Evolutionary conservation across 2,888 invertebrate genomes (phyloP), one percentile per base, ranked within the genome.

Genomic region (Leptinotarsa tumamoca): DNA sequence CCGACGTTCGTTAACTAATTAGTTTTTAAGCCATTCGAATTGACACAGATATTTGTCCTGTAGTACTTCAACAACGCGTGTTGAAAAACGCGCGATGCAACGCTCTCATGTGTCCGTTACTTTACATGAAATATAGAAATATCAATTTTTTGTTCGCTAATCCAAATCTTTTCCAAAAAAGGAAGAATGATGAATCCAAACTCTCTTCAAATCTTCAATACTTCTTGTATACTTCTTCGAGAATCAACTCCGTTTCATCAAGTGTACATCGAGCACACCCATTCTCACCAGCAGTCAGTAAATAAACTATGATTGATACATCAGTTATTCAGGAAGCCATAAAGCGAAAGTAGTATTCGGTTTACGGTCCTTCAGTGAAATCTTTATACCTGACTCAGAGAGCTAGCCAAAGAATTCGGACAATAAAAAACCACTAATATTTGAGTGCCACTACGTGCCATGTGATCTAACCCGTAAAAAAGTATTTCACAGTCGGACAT

Each of bases 371-470:
- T 23, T 18, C 43, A 27, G 63, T 33, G 18, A 63, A 63, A 63
- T 63, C 27, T 33, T 63, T 43, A 63, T n/a, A 43, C 17, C 43
- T 27, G 63, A 63, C 15, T 63, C 43, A 33, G 63, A 63, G 33
- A 27, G 27, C 63, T 33, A 43, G 63, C 43, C n/a, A 10, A 63
- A 63, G 63, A 63, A 63, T 33, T 63, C 63, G 63, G 43, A 63
- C 63, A 43, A 33, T 63, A 63, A 63, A 63, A 63, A 63, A 63
- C 63, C 63, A 63, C 63, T 43, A 63, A 63, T 63, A 63, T 63
- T 43, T 63, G 13, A 63, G 63, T 63, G 63, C 33, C 27, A 63
- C 43, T 63, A 63, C 43, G 63, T 63, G 63, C 33, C 27, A 63
- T 63, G 63, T 43, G 63, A 63, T 63, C 63, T 43, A n/a, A 33